A percentile compares a stretch with the other conserved stretches of the same genome.
Evolutionary conservation across 2,113 vertebrate species (phyloP).

Genomic region (Strix aluco): DNA sequence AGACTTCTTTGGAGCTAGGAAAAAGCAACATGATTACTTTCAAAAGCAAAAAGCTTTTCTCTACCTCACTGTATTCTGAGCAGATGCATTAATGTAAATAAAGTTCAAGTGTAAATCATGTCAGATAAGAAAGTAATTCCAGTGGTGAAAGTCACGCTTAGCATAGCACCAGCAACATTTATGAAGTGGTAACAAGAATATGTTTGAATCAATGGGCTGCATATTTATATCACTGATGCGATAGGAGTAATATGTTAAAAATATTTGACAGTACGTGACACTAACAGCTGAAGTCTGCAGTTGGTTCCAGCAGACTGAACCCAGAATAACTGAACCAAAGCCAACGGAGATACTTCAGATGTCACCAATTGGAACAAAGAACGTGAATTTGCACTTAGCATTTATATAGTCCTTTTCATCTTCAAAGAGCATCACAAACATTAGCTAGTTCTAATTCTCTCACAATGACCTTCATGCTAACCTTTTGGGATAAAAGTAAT

Average conservation of each 20-base stretch:
- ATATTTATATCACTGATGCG: not conserved
- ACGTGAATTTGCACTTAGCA: conserved; percentile 16
- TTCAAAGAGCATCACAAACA: conserved; percentile 56
- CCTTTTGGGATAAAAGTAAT: not conserved
- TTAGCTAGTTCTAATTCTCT: not conserved
- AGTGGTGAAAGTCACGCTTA: not conserved
- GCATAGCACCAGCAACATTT: not conserved
- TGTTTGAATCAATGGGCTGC: not conserved
- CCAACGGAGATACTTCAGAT: not conserved
- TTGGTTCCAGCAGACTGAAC: conserved; percentile 16
- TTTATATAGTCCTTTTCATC: conserved; percentile 46
- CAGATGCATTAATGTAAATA: not conserved
- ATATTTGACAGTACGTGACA: no score
- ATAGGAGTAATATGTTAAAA: no score
- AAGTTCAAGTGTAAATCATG: not conserved
- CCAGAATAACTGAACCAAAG: conserved; percentile 11
- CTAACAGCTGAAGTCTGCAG: not conserved
- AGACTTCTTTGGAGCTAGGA: not conserved
- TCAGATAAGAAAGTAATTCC: not conserved
- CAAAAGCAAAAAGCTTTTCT: not conserved
- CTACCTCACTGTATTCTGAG: not conserved
- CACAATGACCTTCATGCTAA: not conserved
- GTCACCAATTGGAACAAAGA: not conserved
- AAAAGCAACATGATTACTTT: not conserved
- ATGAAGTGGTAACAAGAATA: not conserved